These are phyloP conservation scores for Trachymyrmex cornetzi DNA, from an alignment of 1,140 invertebrate species.

Conservation along the genomic window DNA sequence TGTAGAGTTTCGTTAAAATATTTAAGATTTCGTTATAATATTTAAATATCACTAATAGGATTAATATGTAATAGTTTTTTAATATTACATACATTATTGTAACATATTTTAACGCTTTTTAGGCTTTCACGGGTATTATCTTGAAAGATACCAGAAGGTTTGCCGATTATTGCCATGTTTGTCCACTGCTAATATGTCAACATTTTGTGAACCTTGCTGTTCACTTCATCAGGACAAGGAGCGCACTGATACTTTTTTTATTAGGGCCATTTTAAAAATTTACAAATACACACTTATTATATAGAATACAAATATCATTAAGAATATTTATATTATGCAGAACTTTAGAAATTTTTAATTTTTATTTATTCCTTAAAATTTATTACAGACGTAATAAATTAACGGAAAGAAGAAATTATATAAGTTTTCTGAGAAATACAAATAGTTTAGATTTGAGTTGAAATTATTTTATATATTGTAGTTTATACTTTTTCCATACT, in stretches of 20 bases:
- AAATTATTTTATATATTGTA: background rate
- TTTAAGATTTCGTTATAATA: background rate
- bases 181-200: no score
- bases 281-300: background rate
- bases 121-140: no score
- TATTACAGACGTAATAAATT: background rate
- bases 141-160: no score
- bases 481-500: background rate
- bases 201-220: no score
- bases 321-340: background rate
- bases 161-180: no score
- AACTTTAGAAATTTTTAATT: background rate
- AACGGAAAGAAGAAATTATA: background rate
- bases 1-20: background rate
- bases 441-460: background rate
- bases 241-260: no score
- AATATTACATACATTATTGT: background rate
- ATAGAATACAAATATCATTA: background rate
- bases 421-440: constrained; percentile 1
- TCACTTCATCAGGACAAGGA: no score
- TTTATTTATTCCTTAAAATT: background rate
- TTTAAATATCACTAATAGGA: background rate
- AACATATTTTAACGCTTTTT: background rate
- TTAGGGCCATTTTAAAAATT: background rate
- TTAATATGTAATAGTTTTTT: background rate